phyloP scores from a whole-genome alignment of 2,888 invertebrate genomes.

The Pollenia angustigena region DNA sequence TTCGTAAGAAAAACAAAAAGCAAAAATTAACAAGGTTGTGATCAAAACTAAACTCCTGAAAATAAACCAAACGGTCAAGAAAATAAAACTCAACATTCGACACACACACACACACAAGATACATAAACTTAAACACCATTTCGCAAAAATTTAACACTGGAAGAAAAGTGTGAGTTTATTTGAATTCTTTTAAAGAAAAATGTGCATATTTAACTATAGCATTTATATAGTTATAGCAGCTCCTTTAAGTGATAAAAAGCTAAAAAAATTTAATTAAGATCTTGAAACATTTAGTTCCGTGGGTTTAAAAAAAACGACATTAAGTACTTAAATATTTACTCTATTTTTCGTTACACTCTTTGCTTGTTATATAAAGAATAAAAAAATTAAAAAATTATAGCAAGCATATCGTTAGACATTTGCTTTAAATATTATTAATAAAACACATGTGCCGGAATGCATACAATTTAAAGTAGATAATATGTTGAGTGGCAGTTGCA shows the following conservation, averaged over 20 bases:
- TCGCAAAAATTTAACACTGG: slow-evolving; percentile 29
- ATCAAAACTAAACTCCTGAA: slow-evolving; percentile 17
- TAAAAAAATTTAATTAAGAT: slow-evolving; percentile 5
- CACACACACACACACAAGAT: background rate
- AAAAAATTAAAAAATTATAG: no score
- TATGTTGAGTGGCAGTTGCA: no score
- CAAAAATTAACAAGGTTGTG: slow-evolving; percentile 55
- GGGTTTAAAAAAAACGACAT: no score
- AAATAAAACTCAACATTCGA: slow-evolving; percentile 35
- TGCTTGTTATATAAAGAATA: no score
- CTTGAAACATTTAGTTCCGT: slow-evolving; percentile 14
- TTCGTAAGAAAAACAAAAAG: slow-evolving; percentile 7
- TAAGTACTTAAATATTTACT: no score
- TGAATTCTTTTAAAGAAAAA: slow-evolving; percentile 7
- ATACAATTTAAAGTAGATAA: no score
- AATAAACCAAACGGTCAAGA: slow-evolving; percentile 26
- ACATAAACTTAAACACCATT: slow-evolving; percentile 33
- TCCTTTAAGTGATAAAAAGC: background rate
- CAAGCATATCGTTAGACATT: no score
- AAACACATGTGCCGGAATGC: no score
- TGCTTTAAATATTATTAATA: no score
- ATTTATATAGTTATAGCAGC: slow-evolving; percentile 19
- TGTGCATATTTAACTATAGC: slow-evolving; percentile 1
- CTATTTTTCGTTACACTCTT: no score
- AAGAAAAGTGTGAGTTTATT: slow-evolving; percentile 60